phyloP scores from a whole-genome alignment of 2,113 vertebrate genomes.

The Pelecanus crispus region DNA sequence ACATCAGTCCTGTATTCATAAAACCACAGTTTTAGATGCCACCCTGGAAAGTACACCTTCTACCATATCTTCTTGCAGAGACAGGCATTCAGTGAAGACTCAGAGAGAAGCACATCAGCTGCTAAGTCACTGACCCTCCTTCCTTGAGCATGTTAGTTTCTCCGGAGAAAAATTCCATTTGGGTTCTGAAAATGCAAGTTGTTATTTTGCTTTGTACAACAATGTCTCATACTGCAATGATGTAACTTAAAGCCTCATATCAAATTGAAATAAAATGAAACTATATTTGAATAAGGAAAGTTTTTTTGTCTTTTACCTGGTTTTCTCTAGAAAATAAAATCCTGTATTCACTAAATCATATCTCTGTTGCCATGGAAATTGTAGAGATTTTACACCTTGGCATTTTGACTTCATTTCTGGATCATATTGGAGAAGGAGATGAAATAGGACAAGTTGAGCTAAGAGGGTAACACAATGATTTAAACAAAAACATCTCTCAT shows the following conservation, averaged over 20 bases:
- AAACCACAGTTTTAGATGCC: neutral
- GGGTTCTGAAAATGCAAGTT: neutral
- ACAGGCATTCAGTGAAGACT: neutral
- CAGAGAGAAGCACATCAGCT: neutral
- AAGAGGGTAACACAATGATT: slow-evolving; percentile 21
- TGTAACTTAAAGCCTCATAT: neutral
- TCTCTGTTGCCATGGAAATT: slow-evolving; percentile 6
- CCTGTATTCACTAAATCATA: neutral
- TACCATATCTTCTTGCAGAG: neutral
- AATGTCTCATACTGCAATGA: neutral
- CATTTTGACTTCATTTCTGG: slow-evolving; percentile 47
- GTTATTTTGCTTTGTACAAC: neutral
- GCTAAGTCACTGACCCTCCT: neutral
- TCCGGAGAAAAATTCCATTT: neutral
- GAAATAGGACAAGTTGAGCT: neutral
- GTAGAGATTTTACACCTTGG: slow-evolving; percentile 30
- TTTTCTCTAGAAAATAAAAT: neutral
- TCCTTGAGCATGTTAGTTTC: neutral
- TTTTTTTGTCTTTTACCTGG: neutral
- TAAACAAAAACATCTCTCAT: slow-evolving; percentile 29
- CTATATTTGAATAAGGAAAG: neutral
- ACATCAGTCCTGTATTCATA: neutral
- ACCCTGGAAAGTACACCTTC: accelerated
- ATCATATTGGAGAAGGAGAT: neutral
- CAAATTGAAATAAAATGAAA: neutral